Evolutionary conservation across 2,113 vertebrate species (phyloP).

Genomic region (Callipepla squamata): DNA sequence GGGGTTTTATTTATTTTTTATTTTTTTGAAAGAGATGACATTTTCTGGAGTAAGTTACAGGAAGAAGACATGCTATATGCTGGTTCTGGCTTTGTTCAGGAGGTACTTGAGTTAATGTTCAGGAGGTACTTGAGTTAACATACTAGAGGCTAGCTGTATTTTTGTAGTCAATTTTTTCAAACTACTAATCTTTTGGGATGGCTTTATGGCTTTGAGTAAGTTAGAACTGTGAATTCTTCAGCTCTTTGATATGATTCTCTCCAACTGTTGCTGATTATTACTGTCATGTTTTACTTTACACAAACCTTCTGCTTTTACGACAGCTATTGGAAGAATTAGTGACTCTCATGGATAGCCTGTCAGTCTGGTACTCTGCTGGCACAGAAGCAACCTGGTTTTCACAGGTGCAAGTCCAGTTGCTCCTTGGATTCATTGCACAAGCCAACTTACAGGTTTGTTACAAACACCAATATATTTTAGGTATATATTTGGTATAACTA

Average conservation of each 20-base stretch:
- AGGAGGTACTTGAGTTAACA: not conserved
- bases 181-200: not conserved
- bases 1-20: too few species aligned
- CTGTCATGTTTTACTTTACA: not conserved
- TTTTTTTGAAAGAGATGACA: not conserved
- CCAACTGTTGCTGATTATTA: not conserved
- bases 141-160: not conserved
- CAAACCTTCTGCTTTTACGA: constrained; percentile 4
- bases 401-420: constrained; percentile 90
- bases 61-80: not conserved
- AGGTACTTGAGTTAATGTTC: not conserved
- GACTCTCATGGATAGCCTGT: constrained; percentile 91
- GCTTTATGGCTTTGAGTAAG: not conserved
- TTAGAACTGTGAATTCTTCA: not conserved
- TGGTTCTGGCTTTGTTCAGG: not conserved
- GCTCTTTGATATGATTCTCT: not conserved
- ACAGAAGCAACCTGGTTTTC: constrained; percentile 86
- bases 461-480: not conserved
- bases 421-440: constrained; percentile 95
- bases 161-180: not conserved
- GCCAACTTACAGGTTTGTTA: constrained; percentile 89
- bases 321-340: constrained; percentile 90
- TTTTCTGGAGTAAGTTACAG: not conserved
- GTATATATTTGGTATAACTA: not conserved
- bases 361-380: constrained; percentile 90